A percentile compares a stretch with the other conserved stretches of the same genome.
phyloP scores from a whole-genome alignment of 2,888 invertebrate genomes.

The Plebejus argus region DNA sequence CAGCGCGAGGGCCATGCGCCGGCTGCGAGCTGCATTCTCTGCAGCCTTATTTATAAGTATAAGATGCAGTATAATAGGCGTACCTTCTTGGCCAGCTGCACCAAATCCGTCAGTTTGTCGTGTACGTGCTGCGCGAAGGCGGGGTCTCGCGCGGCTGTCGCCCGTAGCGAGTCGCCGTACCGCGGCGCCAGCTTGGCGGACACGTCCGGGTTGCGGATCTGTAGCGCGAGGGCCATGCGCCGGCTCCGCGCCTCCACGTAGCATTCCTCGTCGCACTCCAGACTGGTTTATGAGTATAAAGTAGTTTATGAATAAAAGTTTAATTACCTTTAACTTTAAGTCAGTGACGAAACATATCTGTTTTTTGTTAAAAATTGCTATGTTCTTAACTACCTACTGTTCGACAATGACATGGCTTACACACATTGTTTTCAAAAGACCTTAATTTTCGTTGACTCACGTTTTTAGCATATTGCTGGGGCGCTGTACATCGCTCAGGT shows the following conservation, averaged over 20 bases:
- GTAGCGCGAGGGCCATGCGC: slow-evolving; percentile 93
- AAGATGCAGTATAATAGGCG: neutral
- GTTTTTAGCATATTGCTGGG: slow-evolving; percentile 81
- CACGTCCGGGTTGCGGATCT: slow-evolving; percentile 95
- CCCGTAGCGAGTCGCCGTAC: slow-evolving; percentile 92
- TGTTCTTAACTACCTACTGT: no score
- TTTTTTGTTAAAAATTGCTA: no score
- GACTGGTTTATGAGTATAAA: slow-evolving; percentile 77
- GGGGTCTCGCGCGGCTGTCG: slow-evolving; percentile 90
- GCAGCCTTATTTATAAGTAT: neutral
- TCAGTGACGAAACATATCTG: no score
- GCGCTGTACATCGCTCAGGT: slow-evolving; percentile 86
- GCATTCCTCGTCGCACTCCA: slow-evolving; percentile 97
- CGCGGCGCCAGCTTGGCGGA: slow-evolving; percentile 89
- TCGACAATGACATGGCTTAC: no score
- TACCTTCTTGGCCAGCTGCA: slow-evolving; percentile 92
- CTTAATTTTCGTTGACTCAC: slow-evolving; percentile 59
- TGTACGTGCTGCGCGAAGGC: slow-evolving; percentile 91
- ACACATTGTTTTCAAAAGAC: no score
- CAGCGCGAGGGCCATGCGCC: no score
- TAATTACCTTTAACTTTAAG: no score
- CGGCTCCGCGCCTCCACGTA: slow-evolving; percentile 92
- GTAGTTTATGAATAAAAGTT: no score
- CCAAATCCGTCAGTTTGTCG: slow-evolving; percentile 90
- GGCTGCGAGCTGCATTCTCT: no score